Conservation (phyloP, 1,140 invertebrate genomes). For the Drosophila pallidifrons region DNA sequence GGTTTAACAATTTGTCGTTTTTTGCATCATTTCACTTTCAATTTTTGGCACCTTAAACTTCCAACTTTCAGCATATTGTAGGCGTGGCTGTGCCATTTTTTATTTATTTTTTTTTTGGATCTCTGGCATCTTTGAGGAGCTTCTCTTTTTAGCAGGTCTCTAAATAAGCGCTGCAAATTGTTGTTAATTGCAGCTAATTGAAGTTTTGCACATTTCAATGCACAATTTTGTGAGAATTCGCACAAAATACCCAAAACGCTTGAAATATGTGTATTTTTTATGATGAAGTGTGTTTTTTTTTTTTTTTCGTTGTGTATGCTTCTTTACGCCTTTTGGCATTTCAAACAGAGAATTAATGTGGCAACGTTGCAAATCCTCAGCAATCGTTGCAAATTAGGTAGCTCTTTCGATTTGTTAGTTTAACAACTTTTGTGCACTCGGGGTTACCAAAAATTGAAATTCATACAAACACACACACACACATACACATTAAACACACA, state of each 20-base stretch:
- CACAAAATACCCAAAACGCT: conserved; percentile 73
- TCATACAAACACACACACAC: conserved; percentile 27
- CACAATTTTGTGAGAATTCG: conserved; percentile 72
- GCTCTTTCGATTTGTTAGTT: conserved; percentile 50
- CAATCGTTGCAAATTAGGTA: conserved; percentile 76
- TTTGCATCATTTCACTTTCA: neutral
- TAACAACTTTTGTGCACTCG: conserved; percentile 16
- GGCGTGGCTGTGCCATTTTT: neutral
- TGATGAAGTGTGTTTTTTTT: neutral
- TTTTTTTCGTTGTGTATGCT: neutral
- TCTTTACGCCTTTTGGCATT: conserved; percentile 52
- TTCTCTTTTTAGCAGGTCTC: conserved; percentile 39
- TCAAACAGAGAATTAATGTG: conserved; percentile 66
- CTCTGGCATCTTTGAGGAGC: neutral
- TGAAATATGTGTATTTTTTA: neutral
- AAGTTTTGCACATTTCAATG: conserved; percentile 76
- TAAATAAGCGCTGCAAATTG: conserved; percentile 42
- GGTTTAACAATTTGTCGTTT: too few relatives aligned
- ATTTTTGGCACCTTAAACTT: neutral
- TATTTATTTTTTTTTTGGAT: conserved; percentile 5
- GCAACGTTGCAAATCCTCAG: conserved; percentile 61
- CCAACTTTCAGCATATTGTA: neutral
- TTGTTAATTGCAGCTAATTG: conserved; percentile 77
- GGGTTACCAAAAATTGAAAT: conserved; percentile 24
- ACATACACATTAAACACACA: neutral